Evolutionary conservation across 1,140 invertebrate species (phyloP).

Genomic region (Pantala flavescens): DNA sequence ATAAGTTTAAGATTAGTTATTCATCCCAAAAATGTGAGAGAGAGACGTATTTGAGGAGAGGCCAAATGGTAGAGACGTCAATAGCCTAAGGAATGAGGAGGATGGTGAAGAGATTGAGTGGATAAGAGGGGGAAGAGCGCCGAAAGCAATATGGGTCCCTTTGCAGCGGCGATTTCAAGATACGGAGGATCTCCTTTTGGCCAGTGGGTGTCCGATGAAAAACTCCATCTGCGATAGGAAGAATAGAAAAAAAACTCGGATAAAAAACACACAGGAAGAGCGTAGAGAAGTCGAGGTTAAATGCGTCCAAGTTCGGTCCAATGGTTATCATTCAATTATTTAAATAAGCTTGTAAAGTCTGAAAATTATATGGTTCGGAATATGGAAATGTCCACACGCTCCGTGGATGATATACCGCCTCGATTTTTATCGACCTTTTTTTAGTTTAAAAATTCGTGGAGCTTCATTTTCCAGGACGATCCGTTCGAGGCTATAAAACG

Average conservation of each 20-base stretch:
- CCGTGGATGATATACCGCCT: not conserved
- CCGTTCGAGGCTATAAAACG: too few relatives aligned
- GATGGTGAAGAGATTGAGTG: not conserved
- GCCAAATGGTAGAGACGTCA: not conserved
- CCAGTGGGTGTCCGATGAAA: not conserved
- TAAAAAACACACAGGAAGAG: too few relatives aligned
- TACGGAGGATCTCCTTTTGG: not conserved
- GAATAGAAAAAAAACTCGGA: too few relatives aligned
- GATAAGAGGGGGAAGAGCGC: not conserved
- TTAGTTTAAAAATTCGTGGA: not conserved
- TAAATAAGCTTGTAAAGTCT: conserved; percentile 8
- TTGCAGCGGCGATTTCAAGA: not conserved
- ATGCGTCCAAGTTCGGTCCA: not conserved
- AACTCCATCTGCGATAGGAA: not conserved
- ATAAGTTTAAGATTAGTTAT: too few relatives aligned
- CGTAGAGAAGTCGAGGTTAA: not conserved
- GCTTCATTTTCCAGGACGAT: not conserved
- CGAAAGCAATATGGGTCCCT: not conserved
- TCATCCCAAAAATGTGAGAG: too few relatives aligned
- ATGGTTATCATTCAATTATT: conserved; percentile 11
- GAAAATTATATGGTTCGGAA: not conserved
- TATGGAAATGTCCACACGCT: conserved; percentile 1
- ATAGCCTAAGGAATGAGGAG: not conserved
- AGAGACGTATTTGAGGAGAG: too few relatives aligned
- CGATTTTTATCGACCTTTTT: not conserved